Percentiles rank a stretch among this genome's conserved stretches.
Conservation (phyloP, 2,113 vertebrate species). For the Megalops atlanticus region DNA sequence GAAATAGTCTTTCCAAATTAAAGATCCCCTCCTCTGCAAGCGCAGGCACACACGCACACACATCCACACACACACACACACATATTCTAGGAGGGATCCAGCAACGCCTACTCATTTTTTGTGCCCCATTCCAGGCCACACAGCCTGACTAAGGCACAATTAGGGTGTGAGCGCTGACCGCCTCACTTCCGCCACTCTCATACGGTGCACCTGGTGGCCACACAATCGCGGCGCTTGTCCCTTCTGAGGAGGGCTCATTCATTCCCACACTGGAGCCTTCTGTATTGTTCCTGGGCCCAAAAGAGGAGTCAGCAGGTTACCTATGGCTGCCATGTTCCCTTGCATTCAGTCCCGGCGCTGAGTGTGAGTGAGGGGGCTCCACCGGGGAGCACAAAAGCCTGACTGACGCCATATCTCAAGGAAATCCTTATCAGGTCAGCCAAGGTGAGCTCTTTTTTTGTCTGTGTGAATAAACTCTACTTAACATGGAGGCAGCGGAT, state of each 20-base stretch:
- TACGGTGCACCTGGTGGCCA: constrained; percentile 1
- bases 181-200: not conserved
- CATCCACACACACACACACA: constrained; percentile 31
- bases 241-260: constrained; percentile 6
- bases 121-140: not conserved
- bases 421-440: constrained; percentile 13
- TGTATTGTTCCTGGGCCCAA: not conserved
- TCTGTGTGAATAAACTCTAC: not conserved
- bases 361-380: not conserved
- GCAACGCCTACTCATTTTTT: constrained; percentile 1
- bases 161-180: constrained; percentile 1
- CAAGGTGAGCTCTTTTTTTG: not conserved
- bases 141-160: not conserved
- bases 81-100: not conserved
- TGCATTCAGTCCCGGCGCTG: not conserved
- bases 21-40: not conserved
- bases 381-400: not conserved
- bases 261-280: not conserved
- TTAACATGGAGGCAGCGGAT: not conserved
- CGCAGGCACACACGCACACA: not conserved
- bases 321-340: not conserved
- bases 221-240: constrained; percentile 14
- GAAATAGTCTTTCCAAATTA: not conserved
- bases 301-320: constrained; percentile 22
- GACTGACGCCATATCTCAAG: constrained; percentile 5